Percentiles rank a stretch among this genome's conserved stretches.
Evolutionary conservation across 92 coral and sea anemone genomes (phyloP).

Genomic region (Desmophyllum pertusum): DNA sequence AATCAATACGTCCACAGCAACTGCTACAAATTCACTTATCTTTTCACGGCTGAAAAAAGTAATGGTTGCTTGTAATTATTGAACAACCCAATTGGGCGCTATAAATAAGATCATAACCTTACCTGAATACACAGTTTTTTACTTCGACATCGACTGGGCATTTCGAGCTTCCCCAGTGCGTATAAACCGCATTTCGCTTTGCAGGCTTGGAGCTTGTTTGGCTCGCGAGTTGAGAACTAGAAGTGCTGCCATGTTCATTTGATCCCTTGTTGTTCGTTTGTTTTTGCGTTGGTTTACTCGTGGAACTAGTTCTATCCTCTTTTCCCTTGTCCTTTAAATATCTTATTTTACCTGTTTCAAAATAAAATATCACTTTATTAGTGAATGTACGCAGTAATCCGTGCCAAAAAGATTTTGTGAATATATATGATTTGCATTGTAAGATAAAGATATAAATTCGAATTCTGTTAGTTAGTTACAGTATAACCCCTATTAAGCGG

Average conservation of each 20-base stretch:
- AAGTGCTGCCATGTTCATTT: neutral
- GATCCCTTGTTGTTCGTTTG: neutral
- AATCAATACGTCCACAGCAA: no score
- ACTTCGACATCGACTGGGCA: neutral
- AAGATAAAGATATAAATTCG: no score
- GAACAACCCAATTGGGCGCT: no score
- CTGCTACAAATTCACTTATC: no score
- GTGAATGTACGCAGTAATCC: no score
- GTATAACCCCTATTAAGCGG: no score
- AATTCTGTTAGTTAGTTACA: no score
- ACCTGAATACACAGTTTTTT: constrained; percentile 37
- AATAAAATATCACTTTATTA: no score
- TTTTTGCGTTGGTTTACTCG: constrained; percentile 15
- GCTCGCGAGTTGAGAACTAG: neutral
- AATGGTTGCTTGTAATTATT: no score
- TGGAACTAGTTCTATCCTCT: neutral
- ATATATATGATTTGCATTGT: no score
- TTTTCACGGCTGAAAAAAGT: no score
- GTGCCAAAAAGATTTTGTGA: no score
- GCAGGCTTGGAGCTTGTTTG: constrained; percentile 6
- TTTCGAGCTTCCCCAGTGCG: constrained; percentile 23
- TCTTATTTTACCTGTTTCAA: constrained; percentile 14
- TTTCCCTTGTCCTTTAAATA: constrained; percentile 24
- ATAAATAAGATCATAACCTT: neutral
- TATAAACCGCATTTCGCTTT: constrained; percentile 22